These are phyloP conservation scores for Anas platyrhynchos DNA, from an alignment of 2,113 vertebrate genomes.

Conservation along the genomic window DNA sequence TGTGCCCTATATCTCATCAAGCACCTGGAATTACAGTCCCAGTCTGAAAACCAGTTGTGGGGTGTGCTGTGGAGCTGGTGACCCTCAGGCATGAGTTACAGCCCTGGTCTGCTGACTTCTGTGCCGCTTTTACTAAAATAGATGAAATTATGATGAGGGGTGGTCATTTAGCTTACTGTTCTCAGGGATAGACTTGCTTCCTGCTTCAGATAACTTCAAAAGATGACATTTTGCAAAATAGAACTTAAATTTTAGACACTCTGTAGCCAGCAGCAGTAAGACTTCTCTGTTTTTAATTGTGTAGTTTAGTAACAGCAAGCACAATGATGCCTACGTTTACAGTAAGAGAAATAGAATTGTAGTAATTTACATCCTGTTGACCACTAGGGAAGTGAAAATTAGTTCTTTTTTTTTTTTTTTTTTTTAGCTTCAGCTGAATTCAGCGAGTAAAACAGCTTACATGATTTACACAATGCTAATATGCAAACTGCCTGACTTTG, in stretches of 20 bases:
- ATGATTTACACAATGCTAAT: neutral
- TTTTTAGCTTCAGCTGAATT: neutral
- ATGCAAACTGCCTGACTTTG: neutral
- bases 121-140: neutral
- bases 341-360: neutral
- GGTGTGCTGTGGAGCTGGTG: fast-evolving
- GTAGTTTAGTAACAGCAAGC: neutral
- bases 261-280: neutral
- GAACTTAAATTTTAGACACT: neutral
- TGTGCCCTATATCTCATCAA: neutral
- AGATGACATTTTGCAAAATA: neutral
- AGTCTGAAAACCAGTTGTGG: fast-evolving
- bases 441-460: neutral
- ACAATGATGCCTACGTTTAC: neutral
- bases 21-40: neutral
- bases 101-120: neutral
- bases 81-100: neutral
- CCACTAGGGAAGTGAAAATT: neutral
- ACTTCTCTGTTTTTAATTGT: neutral
- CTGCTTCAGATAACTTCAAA: neutral
- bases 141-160: neutral
- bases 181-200: neutral
- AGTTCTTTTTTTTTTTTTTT: neutral
- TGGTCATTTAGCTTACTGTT: neutral
- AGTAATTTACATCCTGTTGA: neutral